These are phyloP conservation scores for Zelostemma sp. DNA, from an alignment of 1,140 invertebrate species.

Conservation along the genomic window DNA sequence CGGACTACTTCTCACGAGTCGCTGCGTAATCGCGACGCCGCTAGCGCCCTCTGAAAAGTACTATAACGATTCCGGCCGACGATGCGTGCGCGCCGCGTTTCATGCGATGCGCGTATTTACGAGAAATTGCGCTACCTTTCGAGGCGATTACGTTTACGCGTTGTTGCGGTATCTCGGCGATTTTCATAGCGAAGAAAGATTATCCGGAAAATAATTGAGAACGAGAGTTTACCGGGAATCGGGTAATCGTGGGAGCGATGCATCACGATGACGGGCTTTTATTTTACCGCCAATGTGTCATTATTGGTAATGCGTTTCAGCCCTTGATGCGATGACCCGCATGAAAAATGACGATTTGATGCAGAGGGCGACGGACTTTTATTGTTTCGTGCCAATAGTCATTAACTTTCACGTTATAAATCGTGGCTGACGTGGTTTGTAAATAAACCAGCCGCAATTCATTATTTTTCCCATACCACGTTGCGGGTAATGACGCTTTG, in stretches of 20 bases:
- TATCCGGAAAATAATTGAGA: too few species aligned
- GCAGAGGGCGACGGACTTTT: slow-evolving; percentile 43
- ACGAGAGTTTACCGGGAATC: too few species aligned
- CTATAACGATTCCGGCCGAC: too few species aligned
- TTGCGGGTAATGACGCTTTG: too few species aligned
- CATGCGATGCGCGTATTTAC: neutral
- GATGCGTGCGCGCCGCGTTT: neutral
- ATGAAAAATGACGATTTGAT: slow-evolving; percentile 42
- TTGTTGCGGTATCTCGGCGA: too few species aligned
- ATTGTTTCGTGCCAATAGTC: slow-evolving; percentile 43
- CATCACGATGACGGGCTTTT: neutral
- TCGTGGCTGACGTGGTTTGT: slow-evolving; percentile 40
- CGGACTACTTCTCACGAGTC: neutral
- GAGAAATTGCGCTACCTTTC: too few species aligned
- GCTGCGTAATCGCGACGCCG: neutral
- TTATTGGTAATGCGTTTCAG: slow-evolving; percentile 23
- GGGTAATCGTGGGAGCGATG: too few species aligned
- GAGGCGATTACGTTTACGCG: too few species aligned
- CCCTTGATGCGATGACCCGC: slow-evolving; percentile 33
- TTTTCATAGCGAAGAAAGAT: too few species aligned
- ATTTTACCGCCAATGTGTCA: slow-evolving; percentile 28
- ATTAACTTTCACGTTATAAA: slow-evolving; percentile 45
- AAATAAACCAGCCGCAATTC: slow-evolving; percentile 44
- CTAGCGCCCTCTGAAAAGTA: too few species aligned
- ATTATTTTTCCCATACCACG: too few species aligned